Base-by-base conservation (phyloP, 2,888 invertebrate species). In the Neoascia interrupta region DNA sequence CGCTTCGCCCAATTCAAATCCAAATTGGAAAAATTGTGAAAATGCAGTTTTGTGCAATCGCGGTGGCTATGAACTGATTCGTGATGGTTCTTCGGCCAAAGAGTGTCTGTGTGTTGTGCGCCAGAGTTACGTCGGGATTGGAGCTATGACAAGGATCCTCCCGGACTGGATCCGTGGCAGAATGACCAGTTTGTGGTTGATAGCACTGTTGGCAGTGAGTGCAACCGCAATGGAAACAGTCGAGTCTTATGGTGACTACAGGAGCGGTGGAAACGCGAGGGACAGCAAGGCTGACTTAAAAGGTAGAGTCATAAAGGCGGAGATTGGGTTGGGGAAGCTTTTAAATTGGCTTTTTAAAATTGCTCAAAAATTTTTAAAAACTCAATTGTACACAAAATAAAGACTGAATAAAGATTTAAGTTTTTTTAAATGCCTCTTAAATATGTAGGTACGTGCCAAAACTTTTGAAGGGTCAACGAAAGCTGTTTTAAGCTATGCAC, bases 141-240 rank as follows among this genome's bases (percentile, higher is more conserved):
- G 18, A 56, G 6, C 6, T 34, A 34, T 34, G 28, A 53, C 34
- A 31, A 21, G 3, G 31, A 37, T 41, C 21, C 13, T 34, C 34
- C n/a, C 36, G 11, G 15, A 5, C 11, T 34, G 36, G 23, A 21
- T 45, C 15, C 43, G 11, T 15, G 28, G 26, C 13, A 28, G 8
- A 37, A 54, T 39, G 63, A 10, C 47, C 31, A 54, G 47, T 47
- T 54, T 31, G 39, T 41, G 72, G 64, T 19, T 72, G 49, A 72
- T 64, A 18, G 54, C 28, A 13, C 13, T 56, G 18, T 4, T 64
- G 37, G 13, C 11, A 39, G 41, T 70, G 0, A 18, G 28, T 45
- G 36, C 31, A 1, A 11, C 43, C 11, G 53, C 61, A 3, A 45
- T 45, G 37, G 70, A 61, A 54, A 36, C 21, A 26, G 56, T 49